Conservation (phyloP, 2,113 vertebrate species). For the Paracanthobrama guichenoti region DNA sequence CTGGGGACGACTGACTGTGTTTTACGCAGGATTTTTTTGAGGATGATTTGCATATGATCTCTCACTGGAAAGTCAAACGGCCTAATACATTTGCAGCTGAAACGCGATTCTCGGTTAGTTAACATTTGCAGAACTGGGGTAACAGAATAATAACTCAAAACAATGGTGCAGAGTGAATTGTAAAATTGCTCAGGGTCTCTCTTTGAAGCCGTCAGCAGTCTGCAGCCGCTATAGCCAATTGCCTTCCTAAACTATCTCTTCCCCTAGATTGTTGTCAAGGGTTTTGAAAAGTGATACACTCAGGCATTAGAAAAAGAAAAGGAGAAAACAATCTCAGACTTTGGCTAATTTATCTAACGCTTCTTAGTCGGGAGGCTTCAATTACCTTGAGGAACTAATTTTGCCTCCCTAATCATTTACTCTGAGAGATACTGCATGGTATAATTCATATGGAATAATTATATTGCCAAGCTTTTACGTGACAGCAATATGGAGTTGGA, state of each 20-base stretch:
- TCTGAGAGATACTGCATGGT: slow-evolving; percentile 73
- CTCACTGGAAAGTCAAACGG: slow-evolving; percentile 5
- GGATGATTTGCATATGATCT: slow-evolving; percentile 16
- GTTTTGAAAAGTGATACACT: slow-evolving; percentile 41
- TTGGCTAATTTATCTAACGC: slow-evolving; percentile 68
- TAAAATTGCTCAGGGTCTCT: not conserved
- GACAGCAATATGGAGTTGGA: slow-evolving; percentile 88
- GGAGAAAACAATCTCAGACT: slow-evolving; percentile 65
- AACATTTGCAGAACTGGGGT: slow-evolving; percentile 32
- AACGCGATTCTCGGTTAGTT: slow-evolving; percentile 18
- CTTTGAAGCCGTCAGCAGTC: slow-evolving; percentile 3
- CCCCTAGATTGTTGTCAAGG: slow-evolving; percentile 47
- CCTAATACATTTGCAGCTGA: slow-evolving; percentile 30
- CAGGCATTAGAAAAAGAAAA: slow-evolving; percentile 52
- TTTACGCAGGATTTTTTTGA: not conserved
- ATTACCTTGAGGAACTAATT: slow-evolving; percentile 73
- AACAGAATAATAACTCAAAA: slow-evolving; percentile 48
- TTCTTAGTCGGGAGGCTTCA: slow-evolving; percentile 65
- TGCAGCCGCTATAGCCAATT: not conserved
- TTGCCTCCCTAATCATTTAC: slow-evolving; percentile 67
- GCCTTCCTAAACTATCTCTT: slow-evolving; percentile 38
- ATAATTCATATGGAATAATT: slow-evolving; percentile 82
- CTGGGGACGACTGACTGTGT: not conserved
- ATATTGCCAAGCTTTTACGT: slow-evolving; percentile 80
- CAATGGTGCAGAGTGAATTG: not conserved